These are phyloP conservation scores for Hoplodrina ambigua DNA, from an alignment of 2,888 invertebrate species.

Conservation along the genomic window DNA sequence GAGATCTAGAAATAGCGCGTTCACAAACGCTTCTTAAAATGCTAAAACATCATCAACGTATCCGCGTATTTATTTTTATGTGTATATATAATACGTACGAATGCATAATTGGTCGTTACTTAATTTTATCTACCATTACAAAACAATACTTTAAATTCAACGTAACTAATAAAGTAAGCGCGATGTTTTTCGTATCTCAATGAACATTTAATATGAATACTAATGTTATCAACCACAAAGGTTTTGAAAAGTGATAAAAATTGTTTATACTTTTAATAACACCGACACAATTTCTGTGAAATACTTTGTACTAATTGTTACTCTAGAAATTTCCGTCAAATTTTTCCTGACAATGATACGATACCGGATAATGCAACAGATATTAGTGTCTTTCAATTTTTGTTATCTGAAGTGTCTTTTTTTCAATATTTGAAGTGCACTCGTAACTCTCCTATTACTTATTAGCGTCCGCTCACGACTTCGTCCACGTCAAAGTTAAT, in stretches of 20 bases:
- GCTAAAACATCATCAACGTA: not conserved
- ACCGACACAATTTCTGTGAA: not conserved
- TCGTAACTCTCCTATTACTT: too few relatives aligned
- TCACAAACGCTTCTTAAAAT: not conserved
- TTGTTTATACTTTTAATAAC: not conserved
- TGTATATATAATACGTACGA: not conserved
- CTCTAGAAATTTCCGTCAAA: too few relatives aligned
- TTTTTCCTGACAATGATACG: too few relatives aligned
- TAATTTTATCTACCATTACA: not conserved
- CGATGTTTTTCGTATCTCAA: slow-evolving; percentile 4
- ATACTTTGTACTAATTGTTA: not conserved
- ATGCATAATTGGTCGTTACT: slow-evolving; percentile 7
- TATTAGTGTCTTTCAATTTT: too few relatives aligned
- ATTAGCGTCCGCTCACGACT: too few relatives aligned
- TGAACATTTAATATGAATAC: slow-evolving; percentile 27
- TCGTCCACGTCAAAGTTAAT: too few relatives aligned
- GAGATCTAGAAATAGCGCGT: not conserved
- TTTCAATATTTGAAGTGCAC: too few relatives aligned
- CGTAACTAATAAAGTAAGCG: slow-evolving; percentile 12
- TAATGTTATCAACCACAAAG: slow-evolving; percentile 15
- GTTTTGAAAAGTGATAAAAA: slow-evolving; percentile 1
- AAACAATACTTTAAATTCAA: slow-evolving; percentile 33
- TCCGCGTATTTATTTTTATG: slow-evolving; percentile 3
- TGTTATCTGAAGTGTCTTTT: too few relatives aligned
- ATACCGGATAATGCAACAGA: too few relatives aligned